phyloP scores from a whole-genome alignment of 2,113 vertebrate species.

The Oreotrochilus melanogaster region DNA sequence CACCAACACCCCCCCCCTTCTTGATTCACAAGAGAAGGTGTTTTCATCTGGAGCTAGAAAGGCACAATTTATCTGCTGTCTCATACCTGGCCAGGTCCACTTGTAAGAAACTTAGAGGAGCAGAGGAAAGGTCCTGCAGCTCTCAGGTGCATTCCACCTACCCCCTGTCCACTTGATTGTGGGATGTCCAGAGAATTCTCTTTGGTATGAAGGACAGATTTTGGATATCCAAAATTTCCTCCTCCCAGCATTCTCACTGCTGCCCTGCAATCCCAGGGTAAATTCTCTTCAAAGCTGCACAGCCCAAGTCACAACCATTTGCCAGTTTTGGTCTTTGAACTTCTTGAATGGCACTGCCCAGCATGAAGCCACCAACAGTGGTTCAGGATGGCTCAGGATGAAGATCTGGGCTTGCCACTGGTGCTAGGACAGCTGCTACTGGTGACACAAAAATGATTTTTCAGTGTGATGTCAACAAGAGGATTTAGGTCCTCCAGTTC shows the following conservation, averaged over 20 bases:
- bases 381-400: background rate
- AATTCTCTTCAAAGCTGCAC: background rate
- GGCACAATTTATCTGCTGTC: background rate
- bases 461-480: background rate
- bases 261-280: background rate
- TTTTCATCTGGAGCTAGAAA: background rate
- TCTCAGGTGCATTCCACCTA: background rate
- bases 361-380: background rate
- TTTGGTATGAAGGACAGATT: background rate
- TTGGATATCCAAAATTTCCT: too few species aligned
- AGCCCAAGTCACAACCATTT: background rate
- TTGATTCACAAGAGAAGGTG: background rate
- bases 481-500: background rate
- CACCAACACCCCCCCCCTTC: background rate
- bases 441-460: background rate
- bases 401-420: background rate
- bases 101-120: background rate
- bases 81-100: background rate
- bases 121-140: background rate
- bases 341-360: background rate
- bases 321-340: background rate
- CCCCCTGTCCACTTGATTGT: too few species aligned
- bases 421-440: background rate
- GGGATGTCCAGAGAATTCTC: background rate
- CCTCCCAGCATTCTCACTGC: background rate